These are phyloP conservation scores for Pterois miles DNA, from an alignment of 2,797 vertebrate genomes.

Conservation along the genomic window DNA sequence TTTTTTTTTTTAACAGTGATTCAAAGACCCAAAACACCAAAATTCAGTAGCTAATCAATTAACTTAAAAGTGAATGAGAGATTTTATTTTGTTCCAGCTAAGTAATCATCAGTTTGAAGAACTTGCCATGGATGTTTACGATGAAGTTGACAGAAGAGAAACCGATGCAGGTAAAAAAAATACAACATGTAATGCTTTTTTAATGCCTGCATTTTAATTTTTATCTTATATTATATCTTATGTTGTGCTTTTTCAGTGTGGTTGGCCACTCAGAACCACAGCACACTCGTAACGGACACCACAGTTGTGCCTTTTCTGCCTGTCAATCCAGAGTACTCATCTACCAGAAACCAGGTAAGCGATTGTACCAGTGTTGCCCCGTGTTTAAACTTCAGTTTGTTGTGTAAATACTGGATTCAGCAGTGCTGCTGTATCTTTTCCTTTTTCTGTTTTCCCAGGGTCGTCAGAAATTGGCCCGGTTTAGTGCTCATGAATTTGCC, in stretches of 20 bases:
- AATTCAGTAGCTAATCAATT: background rate
- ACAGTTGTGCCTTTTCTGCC: slow-evolving; percentile 98
- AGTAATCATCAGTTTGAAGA: slow-evolving; percentile 99
- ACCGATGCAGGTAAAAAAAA: slow-evolving; percentile 91
- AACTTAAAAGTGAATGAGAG: background rate
- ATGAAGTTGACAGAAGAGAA: slow-evolving; percentile 98
- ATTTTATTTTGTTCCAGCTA: slow-evolving; percentile 80
- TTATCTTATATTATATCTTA: background rate
- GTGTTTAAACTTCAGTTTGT: background rate
- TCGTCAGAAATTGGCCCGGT: slow-evolving; percentile 95
- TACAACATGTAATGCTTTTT: background rate
- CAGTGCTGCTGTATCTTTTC: background rate
- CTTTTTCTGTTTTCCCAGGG: slow-evolving; percentile 79
- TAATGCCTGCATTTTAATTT: background rate
- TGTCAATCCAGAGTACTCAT: slow-evolving; percentile 98
- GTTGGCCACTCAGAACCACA: slow-evolving; percentile 98
- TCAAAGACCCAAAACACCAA: background rate
- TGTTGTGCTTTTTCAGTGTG: slow-evolving; percentile 84
- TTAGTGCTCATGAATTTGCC: slow-evolving; percentile 97
- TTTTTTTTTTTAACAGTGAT: slow-evolving; percentile 27
- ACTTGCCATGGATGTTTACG: slow-evolving; percentile 98
- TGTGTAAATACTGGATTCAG: background rate
- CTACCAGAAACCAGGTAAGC: slow-evolving; percentile 95
- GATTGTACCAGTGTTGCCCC: background rate
- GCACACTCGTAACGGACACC: slow-evolving; percentile 95